These are phyloP conservation scores for Dinoponera quadriceps DNA, from an alignment of 1,140 invertebrate species.

Conservation along the genomic window DNA sequence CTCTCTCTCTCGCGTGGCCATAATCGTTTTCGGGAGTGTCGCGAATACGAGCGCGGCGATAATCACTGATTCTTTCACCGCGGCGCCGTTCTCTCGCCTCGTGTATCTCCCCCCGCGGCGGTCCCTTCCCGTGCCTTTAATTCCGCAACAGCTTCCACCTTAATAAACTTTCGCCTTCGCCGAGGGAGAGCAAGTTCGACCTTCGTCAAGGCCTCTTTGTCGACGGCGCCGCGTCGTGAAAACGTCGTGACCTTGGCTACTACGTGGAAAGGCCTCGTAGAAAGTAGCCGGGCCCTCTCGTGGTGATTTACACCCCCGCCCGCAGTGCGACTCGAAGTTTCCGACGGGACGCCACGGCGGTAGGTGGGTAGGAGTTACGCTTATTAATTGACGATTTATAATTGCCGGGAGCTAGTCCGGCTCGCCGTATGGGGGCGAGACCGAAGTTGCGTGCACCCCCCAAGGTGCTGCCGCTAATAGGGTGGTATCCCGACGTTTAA, in stretches of 20 bases:
- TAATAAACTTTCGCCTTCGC: slow-evolving; percentile 60
- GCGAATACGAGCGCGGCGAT: slow-evolving; percentile 14
- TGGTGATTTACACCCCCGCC: slow-evolving; percentile 60
- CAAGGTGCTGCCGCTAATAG: slow-evolving; percentile 75
- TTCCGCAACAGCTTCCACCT: slow-evolving; percentile 47
- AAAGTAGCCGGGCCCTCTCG: slow-evolving; percentile 27
- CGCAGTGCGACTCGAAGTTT: slow-evolving; percentile 38
- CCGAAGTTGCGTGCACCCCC: slow-evolving; percentile 67
- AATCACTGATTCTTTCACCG: slow-evolving; percentile 47
- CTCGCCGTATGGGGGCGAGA: slow-evolving; percentile 53
- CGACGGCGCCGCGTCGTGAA: background rate
- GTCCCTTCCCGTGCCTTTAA: slow-evolving; percentile 41
- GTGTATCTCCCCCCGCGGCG: background rate
- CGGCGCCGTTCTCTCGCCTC: slow-evolving; percentile 4
- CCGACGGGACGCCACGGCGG: slow-evolving; percentile 39
- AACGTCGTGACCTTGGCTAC: slow-evolving; percentile 32
- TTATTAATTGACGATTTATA: slow-evolving; percentile 81
- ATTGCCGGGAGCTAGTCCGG: slow-evolving; percentile 70
- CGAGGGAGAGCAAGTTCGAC: slow-evolving; percentile 15
- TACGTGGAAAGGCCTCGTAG: slow-evolving; percentile 26
- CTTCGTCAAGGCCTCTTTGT: slow-evolving; percentile 28
- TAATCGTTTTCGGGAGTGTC: slow-evolving; percentile 29
- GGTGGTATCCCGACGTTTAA: slow-evolving; percentile 78
- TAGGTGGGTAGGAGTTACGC: slow-evolving; percentile 66
- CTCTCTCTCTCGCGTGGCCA: too few species aligned